Percentiles rank a stretch among this genome's conserved stretches.
phyloP scores from a whole-genome alignment of 2,888 invertebrate species.

The Lasioglossum leucozonium region DNA sequence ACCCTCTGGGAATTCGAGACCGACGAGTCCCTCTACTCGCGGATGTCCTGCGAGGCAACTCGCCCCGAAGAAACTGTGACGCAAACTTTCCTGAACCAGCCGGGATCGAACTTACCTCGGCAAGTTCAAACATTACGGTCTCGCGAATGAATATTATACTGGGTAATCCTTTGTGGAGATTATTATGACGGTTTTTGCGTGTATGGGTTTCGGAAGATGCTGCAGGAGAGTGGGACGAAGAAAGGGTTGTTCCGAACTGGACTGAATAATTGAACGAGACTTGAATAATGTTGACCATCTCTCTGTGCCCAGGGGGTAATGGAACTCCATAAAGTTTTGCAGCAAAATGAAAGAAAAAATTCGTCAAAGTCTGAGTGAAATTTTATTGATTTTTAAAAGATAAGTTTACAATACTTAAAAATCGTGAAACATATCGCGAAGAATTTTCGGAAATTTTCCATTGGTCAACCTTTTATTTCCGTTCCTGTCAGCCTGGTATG shows the following conservation, averaged over 20 bases:
- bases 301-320: no score
- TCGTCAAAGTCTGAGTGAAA: no score
- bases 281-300: neutral
- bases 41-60: conserved; percentile 56
- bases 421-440: no score
- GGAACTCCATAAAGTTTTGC: no score
- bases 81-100: conserved; percentile 50
- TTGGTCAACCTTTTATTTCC: no score
- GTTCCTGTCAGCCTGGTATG: no score
- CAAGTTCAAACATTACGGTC: neutral
- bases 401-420: no score
- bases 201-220: neutral
- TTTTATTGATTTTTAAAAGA: no score
- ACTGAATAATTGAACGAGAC: neutral
- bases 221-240: neutral
- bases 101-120: neutral
- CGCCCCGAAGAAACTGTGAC: conserved; percentile 33
- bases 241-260: neutral
- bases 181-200: neutral
- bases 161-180: neutral
- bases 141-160: neutral
- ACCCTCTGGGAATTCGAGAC: conserved; percentile 75
- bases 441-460: no score
- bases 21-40: conserved; percentile 44
- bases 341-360: no score